Evolutionary conservation across 2,888 invertebrate species (phyloP).

Genomic region (Spilosoma lubricipeda): DNA sequence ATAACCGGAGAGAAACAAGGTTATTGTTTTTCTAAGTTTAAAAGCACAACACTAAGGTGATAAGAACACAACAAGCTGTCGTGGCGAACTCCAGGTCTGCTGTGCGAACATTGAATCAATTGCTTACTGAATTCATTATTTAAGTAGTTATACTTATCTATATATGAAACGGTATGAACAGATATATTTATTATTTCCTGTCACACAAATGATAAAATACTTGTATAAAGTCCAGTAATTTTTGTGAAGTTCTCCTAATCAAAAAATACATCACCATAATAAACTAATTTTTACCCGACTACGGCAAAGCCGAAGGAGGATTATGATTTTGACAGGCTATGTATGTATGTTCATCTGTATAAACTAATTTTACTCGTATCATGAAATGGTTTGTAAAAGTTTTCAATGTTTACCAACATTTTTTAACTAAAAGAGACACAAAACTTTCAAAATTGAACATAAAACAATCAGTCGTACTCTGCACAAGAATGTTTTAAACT

Average conservation of each 20-base stretch:
- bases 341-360: too few species aligned
- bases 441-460: conserved; percentile 12
- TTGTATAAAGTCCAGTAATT: not conserved
- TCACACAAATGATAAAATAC: not conserved
- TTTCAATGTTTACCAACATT: not conserved
- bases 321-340: too few species aligned
- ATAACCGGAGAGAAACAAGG: too few species aligned
- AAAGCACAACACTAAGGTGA: too few species aligned
- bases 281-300: too few species aligned
- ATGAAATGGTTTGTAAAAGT: not conserved
- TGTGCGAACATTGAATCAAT: not conserved
- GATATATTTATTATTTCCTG: not conserved
- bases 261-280: not conserved
- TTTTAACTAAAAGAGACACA: not conserved
- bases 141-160: too few species aligned
- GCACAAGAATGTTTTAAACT: conserved; percentile 38
- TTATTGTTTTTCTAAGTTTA: too few species aligned
- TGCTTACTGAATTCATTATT: too few species aligned
- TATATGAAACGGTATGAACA: too few species aligned
- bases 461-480: conserved; percentile 40
- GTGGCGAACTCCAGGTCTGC: not conserved
- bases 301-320: too few species aligned
- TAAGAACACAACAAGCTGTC: not conserved
- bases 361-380: not conserved
- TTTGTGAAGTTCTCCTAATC: not conserved